These are phyloP conservation scores for Moxostoma hubbsi DNA, from an alignment of 2,797 vertebrate species.

Conservation along the genomic window DNA sequence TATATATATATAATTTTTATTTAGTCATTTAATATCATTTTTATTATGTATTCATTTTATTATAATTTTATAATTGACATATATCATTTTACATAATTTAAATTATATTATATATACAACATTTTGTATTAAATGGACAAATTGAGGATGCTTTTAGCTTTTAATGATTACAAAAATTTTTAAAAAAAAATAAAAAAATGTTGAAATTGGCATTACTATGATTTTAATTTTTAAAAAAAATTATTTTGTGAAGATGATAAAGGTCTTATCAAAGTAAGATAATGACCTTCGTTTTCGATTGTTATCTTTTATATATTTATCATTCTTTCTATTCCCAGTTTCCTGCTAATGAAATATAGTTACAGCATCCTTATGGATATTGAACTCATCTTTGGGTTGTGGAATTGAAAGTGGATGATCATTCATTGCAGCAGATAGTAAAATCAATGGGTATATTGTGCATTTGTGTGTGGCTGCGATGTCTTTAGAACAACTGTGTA, in stretches of 20 bases:
- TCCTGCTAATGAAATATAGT: conserved; percentile 72
- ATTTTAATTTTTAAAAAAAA: background rate
- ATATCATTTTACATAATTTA: too few species aligned
- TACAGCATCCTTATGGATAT: conserved; percentile 79
- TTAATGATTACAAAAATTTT: background rate
- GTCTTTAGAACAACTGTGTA: conserved; percentile 73
- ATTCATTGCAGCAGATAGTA: conserved; percentile 81
- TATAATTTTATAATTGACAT: too few species aligned
- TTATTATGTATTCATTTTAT: too few species aligned
- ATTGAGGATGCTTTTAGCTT: too few species aligned
- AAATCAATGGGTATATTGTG: conserved; percentile 88
- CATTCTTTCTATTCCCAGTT: conserved; percentile 59
- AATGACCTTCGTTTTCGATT: background rate
- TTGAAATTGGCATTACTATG: background rate
- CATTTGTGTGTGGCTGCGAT: conserved; percentile 39
- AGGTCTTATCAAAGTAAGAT: background rate
- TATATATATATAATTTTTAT: too few species aligned
- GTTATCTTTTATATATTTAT: conserved; percentile 34
- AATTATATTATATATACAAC: too few species aligned
- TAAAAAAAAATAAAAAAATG: background rate
- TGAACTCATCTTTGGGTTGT: conserved; percentile 81
- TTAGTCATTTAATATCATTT: too few species aligned
- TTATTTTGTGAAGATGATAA: background rate
- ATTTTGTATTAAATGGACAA: too few species aligned
- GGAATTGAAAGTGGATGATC: conserved; percentile 80